Percentiles rank a stretch among this genome's conserved stretches.
Evolutionary conservation across 2,113 vertebrate species (phyloP).

Genomic region (Asarcornis scutulata): DNA sequence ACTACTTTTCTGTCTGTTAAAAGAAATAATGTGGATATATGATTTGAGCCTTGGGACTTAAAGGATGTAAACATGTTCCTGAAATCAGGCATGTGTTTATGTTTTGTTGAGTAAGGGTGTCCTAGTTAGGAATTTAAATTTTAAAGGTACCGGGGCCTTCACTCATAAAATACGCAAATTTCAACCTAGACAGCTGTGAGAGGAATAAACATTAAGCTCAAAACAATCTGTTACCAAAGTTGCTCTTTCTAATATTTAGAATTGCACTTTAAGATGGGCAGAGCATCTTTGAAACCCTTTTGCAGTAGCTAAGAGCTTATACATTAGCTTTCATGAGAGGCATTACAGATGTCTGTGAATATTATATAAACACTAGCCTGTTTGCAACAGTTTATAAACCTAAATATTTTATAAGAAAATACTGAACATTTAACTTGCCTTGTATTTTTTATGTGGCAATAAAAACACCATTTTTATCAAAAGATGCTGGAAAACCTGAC

Average conservation of each 20-base stretch:
- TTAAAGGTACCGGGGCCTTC: slow-evolving; percentile 43
- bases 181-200: slow-evolving; percentile 27
- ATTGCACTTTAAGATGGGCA: slow-evolving; percentile 53
- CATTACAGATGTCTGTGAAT: slow-evolving; percentile 70
- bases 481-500: slow-evolving; percentile 28
- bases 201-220: slow-evolving; percentile 62
- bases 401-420: slow-evolving; percentile 76
- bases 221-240: slow-evolving; percentile 48
- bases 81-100: slow-evolving; percentile 27
- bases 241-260: slow-evolving; percentile 42
- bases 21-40: neutral
- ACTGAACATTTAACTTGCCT: slow-evolving; percentile 60
- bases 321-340: slow-evolving; percentile 68
- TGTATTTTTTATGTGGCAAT: slow-evolving; percentile 63
- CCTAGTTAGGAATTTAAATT: slow-evolving; percentile 56
- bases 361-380: slow-evolving; percentile 64
- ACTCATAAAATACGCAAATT: slow-evolving; percentile 42
- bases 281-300: slow-evolving; percentile 57
- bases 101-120: slow-evolving; percentile 57
- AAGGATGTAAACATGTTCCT: slow-evolving; percentile 11
- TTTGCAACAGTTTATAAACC: slow-evolving; percentile 70
- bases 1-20: neutral
- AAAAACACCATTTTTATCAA: slow-evolving; percentile 57
- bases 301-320: slow-evolving; percentile 62
- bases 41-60: slow-evolving; percentile 13